Evolutionary conservation across 2,797 vertebrate species (phyloP).

Genomic region (Sebastes variabilis): DNA sequence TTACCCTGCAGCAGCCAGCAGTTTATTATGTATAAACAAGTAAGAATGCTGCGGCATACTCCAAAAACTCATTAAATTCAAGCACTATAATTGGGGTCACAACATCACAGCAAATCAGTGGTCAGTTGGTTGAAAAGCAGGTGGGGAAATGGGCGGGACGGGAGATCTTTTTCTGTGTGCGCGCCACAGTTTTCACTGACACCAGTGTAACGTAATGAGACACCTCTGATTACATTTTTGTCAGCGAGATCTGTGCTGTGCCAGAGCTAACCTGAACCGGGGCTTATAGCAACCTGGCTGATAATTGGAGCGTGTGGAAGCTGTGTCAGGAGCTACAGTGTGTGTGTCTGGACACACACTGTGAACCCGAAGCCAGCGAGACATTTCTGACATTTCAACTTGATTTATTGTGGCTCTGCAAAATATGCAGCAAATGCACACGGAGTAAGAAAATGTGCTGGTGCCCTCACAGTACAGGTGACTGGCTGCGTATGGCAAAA

Average conservation of each 20-base stretch:
- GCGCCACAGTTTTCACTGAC: constrained; percentile 45
- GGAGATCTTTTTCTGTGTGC: constrained; percentile 28
- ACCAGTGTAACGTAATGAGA: constrained; percentile 58
- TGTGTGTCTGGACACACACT: constrained; percentile 30
- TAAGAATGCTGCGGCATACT: background rate
- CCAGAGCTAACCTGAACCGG: constrained; percentile 41
- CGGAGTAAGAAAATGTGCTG: background rate
- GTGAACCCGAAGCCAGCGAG: constrained; percentile 17
- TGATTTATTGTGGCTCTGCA: constrained; percentile 44
- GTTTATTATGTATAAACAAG: background rate
- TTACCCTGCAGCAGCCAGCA: background rate
- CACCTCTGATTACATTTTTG: constrained; percentile 66
- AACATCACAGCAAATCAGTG: background rate
- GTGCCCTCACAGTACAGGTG: background rate
- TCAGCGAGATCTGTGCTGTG: constrained; percentile 30
- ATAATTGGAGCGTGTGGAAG: constrained; percentile 62
- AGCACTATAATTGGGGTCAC: constrained; percentile 23
- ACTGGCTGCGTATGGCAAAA: background rate
- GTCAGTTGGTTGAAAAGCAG: constrained; percentile 19
- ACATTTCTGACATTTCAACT: constrained; percentile 36
- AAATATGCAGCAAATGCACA: constrained; percentile 24
- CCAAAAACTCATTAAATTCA: background rate
- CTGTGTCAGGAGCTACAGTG: constrained; percentile 39
- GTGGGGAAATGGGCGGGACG: background rate
- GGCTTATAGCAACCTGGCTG: constrained; percentile 35